Evolutionary conservation across 2,888 invertebrate species (phyloP), one percentile per base, ranked within the genome.

Genomic region (Miltochrista miniata): DNA sequence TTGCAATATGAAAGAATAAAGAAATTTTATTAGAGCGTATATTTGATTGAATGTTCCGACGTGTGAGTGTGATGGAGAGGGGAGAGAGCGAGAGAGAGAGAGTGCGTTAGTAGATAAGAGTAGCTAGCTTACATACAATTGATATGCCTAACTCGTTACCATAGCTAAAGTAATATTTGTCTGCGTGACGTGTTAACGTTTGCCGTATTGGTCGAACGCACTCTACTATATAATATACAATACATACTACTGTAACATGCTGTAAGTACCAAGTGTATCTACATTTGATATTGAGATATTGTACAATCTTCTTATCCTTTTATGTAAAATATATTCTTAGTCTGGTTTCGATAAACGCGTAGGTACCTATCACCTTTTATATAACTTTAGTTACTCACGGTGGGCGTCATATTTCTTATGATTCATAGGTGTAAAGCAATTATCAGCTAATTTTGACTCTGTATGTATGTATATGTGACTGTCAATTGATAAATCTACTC

Each of bases 61-160:
- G 51, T 56, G 55, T 68, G n/a, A n/a, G n/a, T n/a, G n/a, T n/a
- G n/a, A n/a, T 67, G 33, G 46, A 60, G 41, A 44, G 46, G 33
- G n/a, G n/a, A n/a, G n/a, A n/a, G n/a, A n/a, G n/a, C 18, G 18
- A 2, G 18, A 5, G 18, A 24, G 18, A 5, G 18, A n/a, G n/a
- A n/a, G n/a, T n/a, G 18, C 18, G 18, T 24, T 24, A 24, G 18
- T 24, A 2, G 18, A 24, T 24, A 54, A 63, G 50, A 57, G 68
- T 72, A 74, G 73, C 64, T 72, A 69, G 72, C 69, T 73, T 67
- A 67, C 71, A 65, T 64, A 62, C 62, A 62, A 72, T 69, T 65
- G 56, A 70, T 66, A 72, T 68, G 79, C 75, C 75, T 74, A 72
- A 70, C 66, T 71, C 64, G 82, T 82, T 81, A 82, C 81, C 82